Conservation (phyloP, 2,888 invertebrate genomes). For the Mimas tiliae region DNA sequence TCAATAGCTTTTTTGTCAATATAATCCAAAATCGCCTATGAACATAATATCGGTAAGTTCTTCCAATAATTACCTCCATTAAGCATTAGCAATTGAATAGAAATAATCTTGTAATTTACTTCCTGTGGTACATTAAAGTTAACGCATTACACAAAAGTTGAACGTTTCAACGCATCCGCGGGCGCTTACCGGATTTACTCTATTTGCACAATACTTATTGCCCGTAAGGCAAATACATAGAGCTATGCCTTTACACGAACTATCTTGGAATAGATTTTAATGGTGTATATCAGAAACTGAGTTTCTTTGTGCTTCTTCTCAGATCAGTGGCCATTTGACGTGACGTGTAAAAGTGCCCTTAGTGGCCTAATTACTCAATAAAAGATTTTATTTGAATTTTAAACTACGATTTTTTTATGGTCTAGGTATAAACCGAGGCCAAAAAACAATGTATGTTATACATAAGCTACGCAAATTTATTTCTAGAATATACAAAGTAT, state of each 20-base stretch:
- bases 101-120: slow-evolving; percentile 16
- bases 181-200: slow-evolving; percentile 75
- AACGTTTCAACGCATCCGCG: slow-evolving; percentile 52
- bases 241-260: slow-evolving; percentile 36
- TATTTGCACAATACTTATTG: slow-evolving; percentile 76
- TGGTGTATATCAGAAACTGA: not conserved
- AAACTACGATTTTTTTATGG: too few species aligned
- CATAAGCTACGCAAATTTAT: too few species aligned
- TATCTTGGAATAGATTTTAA: not conserved
- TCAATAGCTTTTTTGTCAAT: not conserved
- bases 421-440: too few species aligned
- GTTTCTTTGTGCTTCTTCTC: too few species aligned
- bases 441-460: too few species aligned
- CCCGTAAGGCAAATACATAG: slow-evolving; percentile 49
- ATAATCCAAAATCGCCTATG: not conserved
- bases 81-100: not conserved
- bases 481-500: too few species aligned
- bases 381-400: too few species aligned
- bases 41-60: not conserved
- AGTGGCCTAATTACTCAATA: too few species aligned
- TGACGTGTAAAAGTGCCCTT: too few species aligned
- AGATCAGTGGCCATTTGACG: too few species aligned
- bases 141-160: slow-evolving; percentile 33
- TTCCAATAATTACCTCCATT: not conserved
- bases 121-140: slow-evolving; percentile 10